These are phyloP conservation scores for Porites divaricata DNA, from an alignment of 92 coral and sea anemone genomes.

Conservation along the genomic window DNA sequence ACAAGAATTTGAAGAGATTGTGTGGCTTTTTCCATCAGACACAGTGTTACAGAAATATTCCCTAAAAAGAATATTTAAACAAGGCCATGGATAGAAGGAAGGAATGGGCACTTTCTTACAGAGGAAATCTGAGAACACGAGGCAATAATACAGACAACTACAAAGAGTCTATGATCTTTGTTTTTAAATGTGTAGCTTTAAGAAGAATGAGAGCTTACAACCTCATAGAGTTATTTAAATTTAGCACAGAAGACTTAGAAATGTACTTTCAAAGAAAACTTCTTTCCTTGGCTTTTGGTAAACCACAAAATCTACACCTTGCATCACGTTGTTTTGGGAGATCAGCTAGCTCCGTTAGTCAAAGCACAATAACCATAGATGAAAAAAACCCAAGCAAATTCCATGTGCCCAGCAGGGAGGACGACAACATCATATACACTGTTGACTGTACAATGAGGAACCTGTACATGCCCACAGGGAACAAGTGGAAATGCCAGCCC, in stretches of 20 bases:
- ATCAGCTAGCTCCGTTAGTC: constrained; percentile 37
- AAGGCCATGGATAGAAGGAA: constrained; percentile 42
- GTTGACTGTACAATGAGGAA: constrained; percentile 39
- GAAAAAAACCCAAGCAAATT: constrained; percentile 37
- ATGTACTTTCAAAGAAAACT: constrained; percentile 61
- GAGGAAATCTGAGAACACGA: constrained; percentile 37
- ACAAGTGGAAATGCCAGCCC: constrained; percentile 57
- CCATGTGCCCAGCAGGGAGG: constrained; percentile 48
- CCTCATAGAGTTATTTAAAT: constrained; percentile 53
- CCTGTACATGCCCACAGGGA: constrained; percentile 58
- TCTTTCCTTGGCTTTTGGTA: constrained; percentile 51
- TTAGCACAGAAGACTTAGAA: constrained; percentile 57
- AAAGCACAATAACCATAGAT: constrained; percentile 29
- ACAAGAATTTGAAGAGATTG: constrained; percentile 40
- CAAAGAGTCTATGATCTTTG: constrained; percentile 65
- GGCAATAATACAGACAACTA: constrained; percentile 80
- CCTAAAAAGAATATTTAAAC: constrained; percentile 35
- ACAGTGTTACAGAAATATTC: constrained; percentile 29
- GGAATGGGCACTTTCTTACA: constrained; percentile 48
- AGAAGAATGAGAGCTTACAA: constrained; percentile 58
- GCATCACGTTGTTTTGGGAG: no score
- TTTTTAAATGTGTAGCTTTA: constrained; percentile 59
- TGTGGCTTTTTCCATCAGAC: constrained; percentile 25
- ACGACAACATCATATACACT: constrained; percentile 2
- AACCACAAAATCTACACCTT: no score